Conservation (phyloP, 2,113 vertebrate species). For the Lophura nycthemera region DNA sequence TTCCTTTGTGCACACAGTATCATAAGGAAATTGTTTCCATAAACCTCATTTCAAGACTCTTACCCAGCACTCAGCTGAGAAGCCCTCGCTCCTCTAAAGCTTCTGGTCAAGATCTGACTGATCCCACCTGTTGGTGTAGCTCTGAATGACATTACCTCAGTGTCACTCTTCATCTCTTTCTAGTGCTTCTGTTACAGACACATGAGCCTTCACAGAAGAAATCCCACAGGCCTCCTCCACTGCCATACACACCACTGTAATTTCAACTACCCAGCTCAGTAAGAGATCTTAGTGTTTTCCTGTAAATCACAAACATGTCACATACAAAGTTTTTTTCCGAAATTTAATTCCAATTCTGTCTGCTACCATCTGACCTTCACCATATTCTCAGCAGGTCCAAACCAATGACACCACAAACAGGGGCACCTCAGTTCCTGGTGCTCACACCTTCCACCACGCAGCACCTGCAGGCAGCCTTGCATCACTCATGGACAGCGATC, state of each 20-base stretch:
- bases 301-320: not conserved
- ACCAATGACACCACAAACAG: not conserved
- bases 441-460: accelerated
- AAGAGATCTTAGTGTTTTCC: not conserved
- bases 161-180: not conserved
- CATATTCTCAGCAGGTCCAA: not conserved
- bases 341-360: not conserved
- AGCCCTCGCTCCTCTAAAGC: not conserved
- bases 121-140: not conserved
- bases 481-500: not conserved
- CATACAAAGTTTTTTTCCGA: not conserved
- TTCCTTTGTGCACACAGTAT: not conserved
- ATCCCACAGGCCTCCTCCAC: not conserved
- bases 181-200: not conserved
- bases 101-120: not conserved
- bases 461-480: not conserved
- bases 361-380: not conserved
- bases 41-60: not conserved
- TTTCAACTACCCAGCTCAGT: not conserved
- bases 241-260: not conserved
- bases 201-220: not conserved
- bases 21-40: not conserved
- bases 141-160: not conserved
- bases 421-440: not conserved
- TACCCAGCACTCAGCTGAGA: not conserved